These are phyloP conservation scores for Cephonodes hylas DNA, from an alignment of 2,888 invertebrate species.

Conservation along the genomic window DNA sequence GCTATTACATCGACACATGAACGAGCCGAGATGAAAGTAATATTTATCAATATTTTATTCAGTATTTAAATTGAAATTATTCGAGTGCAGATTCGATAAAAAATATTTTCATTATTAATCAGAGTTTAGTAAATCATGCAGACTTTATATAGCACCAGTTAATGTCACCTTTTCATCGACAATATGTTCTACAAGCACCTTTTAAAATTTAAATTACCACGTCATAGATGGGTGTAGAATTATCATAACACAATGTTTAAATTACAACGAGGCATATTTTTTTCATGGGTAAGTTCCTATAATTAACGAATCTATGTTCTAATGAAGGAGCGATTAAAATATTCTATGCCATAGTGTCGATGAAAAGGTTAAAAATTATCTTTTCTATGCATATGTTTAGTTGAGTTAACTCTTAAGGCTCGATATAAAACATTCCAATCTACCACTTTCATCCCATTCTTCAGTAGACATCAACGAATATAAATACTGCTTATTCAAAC, in stretches of 20 bases:
- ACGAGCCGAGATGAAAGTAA: slow-evolving; percentile 6
- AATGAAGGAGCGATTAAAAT: no score
- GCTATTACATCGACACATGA: background rate
- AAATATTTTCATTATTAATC: background rate
- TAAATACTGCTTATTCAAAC: slow-evolving; percentile 4
- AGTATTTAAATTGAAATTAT: background rate
- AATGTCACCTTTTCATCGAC: background rate
- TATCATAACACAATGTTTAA: no score
- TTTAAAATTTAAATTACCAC: no score
- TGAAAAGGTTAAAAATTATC: background rate
- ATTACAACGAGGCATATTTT: no score
- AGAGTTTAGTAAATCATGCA: background rate
- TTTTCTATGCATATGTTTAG: background rate
- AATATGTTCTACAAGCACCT: background rate
- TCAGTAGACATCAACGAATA: background rate
- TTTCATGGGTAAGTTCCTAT: no score
- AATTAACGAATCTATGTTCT: no score
- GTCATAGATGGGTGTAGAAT: no score
- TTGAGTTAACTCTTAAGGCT: background rate
- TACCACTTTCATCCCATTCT: slow-evolving; percentile 1
- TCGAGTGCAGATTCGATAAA: background rate
- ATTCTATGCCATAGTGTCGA: background rate
- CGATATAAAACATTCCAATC: background rate
- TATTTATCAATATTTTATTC: no score
- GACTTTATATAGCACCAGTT: slow-evolving; percentile 5